These are phyloP conservation scores for Homalodisca vitripennis DNA, from an alignment of 1,140 invertebrate species.

Conservation along the genomic window DNA sequence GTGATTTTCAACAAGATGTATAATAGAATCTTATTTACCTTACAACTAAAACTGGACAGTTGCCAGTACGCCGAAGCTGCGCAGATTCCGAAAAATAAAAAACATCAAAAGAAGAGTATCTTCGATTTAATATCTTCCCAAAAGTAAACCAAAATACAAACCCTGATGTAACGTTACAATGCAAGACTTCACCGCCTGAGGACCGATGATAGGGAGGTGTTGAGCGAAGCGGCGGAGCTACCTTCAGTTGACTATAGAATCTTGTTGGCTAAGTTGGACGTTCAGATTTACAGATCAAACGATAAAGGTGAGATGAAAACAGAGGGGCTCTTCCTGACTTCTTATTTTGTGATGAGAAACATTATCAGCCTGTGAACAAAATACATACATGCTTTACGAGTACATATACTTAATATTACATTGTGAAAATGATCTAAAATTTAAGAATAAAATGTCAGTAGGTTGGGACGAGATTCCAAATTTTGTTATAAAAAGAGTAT, in stretches of 20 bases:
- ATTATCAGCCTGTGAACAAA: conserved; percentile 59
- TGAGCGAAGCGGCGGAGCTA: not conserved
- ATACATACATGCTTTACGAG: conserved; percentile 8
- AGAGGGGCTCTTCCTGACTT: not conserved
- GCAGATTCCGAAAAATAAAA: conserved; percentile 1
- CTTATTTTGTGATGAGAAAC: conserved; percentile 59
- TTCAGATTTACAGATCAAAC: no score
- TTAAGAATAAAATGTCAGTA: not conserved
- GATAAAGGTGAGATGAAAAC: no score
- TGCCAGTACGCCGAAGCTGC: no score
- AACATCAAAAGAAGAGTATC: not conserved
- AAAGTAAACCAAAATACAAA: conserved; percentile 8
- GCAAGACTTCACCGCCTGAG: not conserved
- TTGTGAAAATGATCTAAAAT: not conserved
- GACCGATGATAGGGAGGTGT: not conserved
- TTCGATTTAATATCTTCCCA: not conserved
- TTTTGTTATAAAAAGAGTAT: not conserved
- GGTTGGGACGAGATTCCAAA: not conserved
- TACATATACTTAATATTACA: not conserved
- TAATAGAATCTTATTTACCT: no score
- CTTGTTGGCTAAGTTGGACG: not conserved
- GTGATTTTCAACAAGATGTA: no score
- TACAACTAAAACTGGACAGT: no score
- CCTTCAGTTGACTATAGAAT: not conserved
- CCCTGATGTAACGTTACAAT: not conserved